Percentiles rank a stretch among this genome's conserved stretches.
Conservation (phyloP, 2,113 vertebrate genomes). For the Axis porcinus region DNA sequence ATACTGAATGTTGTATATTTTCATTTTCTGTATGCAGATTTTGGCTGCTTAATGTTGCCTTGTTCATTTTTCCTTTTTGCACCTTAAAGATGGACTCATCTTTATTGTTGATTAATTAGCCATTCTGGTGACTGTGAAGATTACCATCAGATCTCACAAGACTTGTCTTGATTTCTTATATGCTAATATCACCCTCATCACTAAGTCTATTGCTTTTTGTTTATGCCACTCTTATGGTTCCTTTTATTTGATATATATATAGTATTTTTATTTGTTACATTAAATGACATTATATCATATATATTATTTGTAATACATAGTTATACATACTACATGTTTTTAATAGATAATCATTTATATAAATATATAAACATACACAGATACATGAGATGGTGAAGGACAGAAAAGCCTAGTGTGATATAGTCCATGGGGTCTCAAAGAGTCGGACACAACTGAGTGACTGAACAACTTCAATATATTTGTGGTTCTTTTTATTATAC, state of each 20-base stretch:
- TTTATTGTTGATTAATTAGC: neutral
- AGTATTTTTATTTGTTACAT: neutral
- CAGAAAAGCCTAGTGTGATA: neutral
- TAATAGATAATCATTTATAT: neutral
- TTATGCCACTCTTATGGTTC: neutral
- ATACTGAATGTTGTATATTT: neutral
- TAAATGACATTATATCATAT: neutral
- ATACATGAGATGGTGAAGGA: neutral
- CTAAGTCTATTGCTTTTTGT: neutral
- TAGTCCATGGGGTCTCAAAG: neutral
- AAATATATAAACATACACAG: neutral
- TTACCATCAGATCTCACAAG: neutral
- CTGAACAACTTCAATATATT: neutral
- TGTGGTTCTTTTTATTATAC: neutral
- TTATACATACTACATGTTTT: neutral
- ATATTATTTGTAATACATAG: neutral
- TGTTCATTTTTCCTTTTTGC: neutral
- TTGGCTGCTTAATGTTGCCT: neutral
- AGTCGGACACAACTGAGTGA: neutral
- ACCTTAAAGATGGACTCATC: neutral
- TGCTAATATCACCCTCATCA: no score
- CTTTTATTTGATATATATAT: neutral
- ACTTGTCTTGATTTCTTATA: neutral
- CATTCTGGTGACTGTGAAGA: neutral
- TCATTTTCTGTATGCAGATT: neutral